Percentiles rank a stretch among this genome's conserved stretches.
Evolutionary conservation across 2,113 vertebrate species (phyloP).

Genomic region (Phrynocephalus versicolor): DNA sequence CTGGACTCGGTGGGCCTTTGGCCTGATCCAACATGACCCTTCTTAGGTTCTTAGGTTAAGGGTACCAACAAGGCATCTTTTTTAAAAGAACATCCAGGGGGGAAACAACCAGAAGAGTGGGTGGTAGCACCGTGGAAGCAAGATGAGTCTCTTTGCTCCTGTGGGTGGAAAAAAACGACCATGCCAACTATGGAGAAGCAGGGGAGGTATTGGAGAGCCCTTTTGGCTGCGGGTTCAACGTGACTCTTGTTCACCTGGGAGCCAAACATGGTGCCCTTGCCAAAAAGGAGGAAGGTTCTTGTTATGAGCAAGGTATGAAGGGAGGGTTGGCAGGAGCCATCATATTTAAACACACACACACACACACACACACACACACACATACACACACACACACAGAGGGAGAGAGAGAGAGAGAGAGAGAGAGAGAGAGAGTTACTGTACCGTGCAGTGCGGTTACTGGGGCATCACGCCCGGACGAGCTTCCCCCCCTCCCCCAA

Average conservation of each 20-base stretch:
- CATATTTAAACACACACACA: no score
- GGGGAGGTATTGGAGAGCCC: no score
- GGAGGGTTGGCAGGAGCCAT: background rate
- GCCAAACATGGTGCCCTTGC: background rate
- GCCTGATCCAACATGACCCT: no score
- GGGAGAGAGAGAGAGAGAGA: no score
- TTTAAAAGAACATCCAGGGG: background rate
- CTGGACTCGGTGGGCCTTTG: no score
- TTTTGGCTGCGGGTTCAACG: constrained; percentile 1
- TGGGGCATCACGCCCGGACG: background rate
- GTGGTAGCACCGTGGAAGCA: background rate
- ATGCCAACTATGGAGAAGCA: no score
- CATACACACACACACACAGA: no score
- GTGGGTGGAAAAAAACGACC: background rate
- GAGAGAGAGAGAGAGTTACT: no score
- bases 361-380: no score
- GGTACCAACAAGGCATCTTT: background rate
- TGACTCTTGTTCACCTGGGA: background rate
- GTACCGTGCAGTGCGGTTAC: background rate
- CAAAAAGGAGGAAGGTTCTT: background rate
- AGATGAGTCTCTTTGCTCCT: background rate
- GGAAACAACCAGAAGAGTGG: background rate
- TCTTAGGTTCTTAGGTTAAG: no score
- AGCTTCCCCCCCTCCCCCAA: background rate
- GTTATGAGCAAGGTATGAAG: rapidly evolving